phyloP scores from a whole-genome alignment of 2,797 vertebrate genomes.

The Leptodactylus fallax region DNA sequence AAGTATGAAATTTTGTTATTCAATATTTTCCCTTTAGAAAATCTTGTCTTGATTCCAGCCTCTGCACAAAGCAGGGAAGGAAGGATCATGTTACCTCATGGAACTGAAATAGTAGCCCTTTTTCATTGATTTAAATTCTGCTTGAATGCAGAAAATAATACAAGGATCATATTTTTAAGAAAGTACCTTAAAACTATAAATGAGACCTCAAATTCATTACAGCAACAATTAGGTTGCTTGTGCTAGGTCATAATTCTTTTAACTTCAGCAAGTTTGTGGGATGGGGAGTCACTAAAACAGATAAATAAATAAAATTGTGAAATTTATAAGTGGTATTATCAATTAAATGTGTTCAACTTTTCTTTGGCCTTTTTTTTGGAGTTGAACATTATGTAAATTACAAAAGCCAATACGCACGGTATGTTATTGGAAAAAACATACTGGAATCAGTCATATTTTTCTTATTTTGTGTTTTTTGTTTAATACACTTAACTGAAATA shows the following conservation, averaged over 20 bases:
- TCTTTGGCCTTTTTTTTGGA: background rate
- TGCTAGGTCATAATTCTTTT: background rate
- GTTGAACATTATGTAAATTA: background rate
- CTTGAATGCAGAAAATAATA: slow-evolving; percentile 10
- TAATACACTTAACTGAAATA: background rate
- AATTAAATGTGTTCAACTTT: background rate
- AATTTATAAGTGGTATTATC: background rate
- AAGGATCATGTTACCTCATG: background rate
- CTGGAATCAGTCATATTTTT: background rate
- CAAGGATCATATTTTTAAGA: background rate
- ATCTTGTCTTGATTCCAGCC: background rate
- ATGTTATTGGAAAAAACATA: background rate
- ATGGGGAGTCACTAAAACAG: no score
- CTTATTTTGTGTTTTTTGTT: background rate
- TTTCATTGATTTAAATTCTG: background rate
- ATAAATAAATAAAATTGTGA: background rate
- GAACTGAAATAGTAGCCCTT: slow-evolving; percentile 9
- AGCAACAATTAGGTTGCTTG: background rate
- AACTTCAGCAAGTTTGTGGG: background rate
- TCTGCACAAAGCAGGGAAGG: background rate
- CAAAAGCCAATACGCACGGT: background rate
- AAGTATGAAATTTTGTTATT: slow-evolving; percentile 26
- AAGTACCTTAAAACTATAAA: background rate
- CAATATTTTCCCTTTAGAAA: slow-evolving; percentile 24
- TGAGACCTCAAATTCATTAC: background rate